These are phyloP conservation scores for Diaprepes abbreviatus DNA, from an alignment of 2,888 invertebrate genomes.

Conservation along the genomic window DNA sequence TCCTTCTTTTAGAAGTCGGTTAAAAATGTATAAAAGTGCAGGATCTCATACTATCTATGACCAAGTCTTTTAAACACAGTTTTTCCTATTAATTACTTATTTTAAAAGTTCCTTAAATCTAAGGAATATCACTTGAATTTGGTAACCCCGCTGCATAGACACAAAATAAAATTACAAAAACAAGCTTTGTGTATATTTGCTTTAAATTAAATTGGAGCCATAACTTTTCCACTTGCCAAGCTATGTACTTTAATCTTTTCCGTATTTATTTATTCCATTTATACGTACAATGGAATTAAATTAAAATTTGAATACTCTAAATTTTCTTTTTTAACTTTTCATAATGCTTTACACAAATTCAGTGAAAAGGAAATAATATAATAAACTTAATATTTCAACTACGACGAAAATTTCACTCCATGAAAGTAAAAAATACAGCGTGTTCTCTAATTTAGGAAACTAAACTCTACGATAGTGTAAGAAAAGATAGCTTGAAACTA, in stretches of 20 bases:
- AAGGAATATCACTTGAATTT: too few species aligned
- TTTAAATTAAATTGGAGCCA: slow-evolving; percentile 62
- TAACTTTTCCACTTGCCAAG: slow-evolving; percentile 55
- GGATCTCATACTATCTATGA: too few species aligned
- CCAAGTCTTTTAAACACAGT: too few species aligned
- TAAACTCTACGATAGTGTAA: too few species aligned
- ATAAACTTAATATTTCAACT: background rate
- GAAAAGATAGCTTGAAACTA: too few species aligned
- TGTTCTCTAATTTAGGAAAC: too few species aligned
- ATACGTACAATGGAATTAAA: slow-evolving; percentile 22
- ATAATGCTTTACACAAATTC: slow-evolving; percentile 3
- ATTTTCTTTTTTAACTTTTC: slow-evolving; percentile 16
- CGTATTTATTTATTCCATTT: slow-evolving; percentile 42
- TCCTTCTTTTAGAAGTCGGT: too few species aligned
- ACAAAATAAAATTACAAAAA: slow-evolving; percentile 62
- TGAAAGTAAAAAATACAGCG: too few species aligned
- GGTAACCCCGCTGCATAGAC: slow-evolving; percentile 51
- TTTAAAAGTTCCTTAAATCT: too few species aligned
- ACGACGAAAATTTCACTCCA: too few species aligned
- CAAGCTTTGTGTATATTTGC: slow-evolving; percentile 62
- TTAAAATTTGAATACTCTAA: slow-evolving; percentile 26
- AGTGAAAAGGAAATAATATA: background rate
- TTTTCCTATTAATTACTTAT: too few species aligned
- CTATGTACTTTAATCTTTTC: slow-evolving; percentile 48
- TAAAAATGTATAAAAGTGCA: too few species aligned